Percentiles rank a stretch among this genome's conserved stretches.
Evolutionary conservation across 2,113 vertebrate genomes (phyloP).

Genomic region (Panthera leo): DNA sequence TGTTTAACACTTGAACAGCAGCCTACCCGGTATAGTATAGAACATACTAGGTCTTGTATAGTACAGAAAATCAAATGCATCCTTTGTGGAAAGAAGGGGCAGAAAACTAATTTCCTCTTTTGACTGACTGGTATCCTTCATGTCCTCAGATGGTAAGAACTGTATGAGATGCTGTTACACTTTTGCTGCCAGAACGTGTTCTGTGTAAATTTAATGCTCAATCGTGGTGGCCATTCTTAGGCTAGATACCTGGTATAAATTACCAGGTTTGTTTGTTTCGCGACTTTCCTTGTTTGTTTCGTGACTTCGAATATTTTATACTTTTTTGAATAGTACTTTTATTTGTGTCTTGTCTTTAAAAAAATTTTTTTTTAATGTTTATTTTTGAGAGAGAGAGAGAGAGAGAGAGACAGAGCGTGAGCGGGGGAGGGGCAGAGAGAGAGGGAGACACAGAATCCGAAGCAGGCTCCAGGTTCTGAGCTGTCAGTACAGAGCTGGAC

Average conservation of each 20-base stretch:
- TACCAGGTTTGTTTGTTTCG: neutral
- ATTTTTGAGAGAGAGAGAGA: no score
- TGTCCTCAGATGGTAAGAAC: neutral
- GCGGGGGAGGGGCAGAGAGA: no score
- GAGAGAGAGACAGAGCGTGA: no score
- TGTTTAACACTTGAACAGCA: neutral
- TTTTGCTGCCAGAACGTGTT: neutral
- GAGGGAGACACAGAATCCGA: no score
- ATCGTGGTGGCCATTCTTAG: neutral
- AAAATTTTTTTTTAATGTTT: no score
- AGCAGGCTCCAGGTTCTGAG: no score
- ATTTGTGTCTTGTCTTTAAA: neutral
- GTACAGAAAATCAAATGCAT: neutral
- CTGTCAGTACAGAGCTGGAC: no score
- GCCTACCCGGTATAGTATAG: neutral
- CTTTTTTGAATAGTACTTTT: neutral
- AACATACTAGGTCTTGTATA: neutral
- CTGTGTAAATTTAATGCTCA: constrained; percentile 8
- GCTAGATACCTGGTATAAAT: neutral
- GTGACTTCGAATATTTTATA: neutral
- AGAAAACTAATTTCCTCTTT: neutral
- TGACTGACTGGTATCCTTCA: neutral
- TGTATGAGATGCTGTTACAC: neutral
- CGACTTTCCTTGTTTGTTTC: constrained; percentile 14
- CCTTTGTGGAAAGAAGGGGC: neutral